Conservation (phyloP, 1,140 invertebrate species). For the Eufriesea mexicana region DNA sequence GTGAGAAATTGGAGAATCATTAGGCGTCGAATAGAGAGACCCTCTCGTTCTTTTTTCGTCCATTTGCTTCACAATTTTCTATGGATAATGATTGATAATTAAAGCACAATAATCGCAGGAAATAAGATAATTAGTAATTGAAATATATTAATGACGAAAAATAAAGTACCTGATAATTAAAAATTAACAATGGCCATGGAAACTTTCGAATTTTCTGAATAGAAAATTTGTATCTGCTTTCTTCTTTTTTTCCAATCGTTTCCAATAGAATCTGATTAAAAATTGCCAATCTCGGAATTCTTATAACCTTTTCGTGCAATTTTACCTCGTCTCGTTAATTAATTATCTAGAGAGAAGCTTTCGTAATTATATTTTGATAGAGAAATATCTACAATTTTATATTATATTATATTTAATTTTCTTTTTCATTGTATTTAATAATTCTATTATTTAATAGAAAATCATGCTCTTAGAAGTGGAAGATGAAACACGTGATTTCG, state of each 20-base stretch:
- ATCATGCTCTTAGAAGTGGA: constrained; percentile 69
- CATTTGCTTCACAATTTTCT: background rate
- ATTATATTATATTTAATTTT: no score
- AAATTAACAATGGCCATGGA: no score
- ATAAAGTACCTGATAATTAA: no score
- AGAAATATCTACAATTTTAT: no score
- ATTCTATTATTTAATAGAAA: background rate
- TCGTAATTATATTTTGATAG: background rate
- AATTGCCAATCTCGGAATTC: constrained; percentile 8
- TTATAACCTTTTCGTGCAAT: background rate
- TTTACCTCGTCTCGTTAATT: background rate
- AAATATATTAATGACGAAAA: no score
- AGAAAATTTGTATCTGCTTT: background rate
- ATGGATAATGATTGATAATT: no score
- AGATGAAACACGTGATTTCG: constrained; percentile 69
- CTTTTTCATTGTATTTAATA: no score
- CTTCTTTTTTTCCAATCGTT: background rate
- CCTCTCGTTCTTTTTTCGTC: background rate
- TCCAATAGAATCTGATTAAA: background rate
- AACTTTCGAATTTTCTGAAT: background rate
- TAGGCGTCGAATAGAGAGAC: constrained; percentile 5
- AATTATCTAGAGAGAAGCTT: background rate
- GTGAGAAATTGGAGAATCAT: constrained; percentile 55
- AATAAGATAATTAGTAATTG: no score
- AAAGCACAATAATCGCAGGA: no score